Percentiles rank a stretch among this genome's conserved stretches.
phyloP scores from a whole-genome alignment of 2,888 invertebrate species.

The Netelia melanura region DNA sequence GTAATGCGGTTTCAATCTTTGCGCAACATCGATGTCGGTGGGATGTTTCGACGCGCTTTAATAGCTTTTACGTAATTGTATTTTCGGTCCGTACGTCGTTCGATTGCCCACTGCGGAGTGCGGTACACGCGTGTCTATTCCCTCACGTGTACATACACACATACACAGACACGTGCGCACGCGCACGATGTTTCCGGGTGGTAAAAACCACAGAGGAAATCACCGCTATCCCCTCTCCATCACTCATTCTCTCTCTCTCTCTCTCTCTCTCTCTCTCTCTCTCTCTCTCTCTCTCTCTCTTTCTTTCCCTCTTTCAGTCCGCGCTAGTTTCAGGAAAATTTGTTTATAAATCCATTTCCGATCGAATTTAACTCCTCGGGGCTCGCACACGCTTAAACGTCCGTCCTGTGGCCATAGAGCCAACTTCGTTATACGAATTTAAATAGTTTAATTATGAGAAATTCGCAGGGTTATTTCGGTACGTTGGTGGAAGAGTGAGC shows the following conservation, averaged over 20 bases:
- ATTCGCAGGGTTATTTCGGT: slow-evolving; percentile 36
- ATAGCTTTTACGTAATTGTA: slow-evolving; percentile 14
- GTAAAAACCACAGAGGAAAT: slow-evolving; percentile 21
- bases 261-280: too few species aligned
- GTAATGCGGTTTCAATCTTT: background rate
- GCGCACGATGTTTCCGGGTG: background rate
- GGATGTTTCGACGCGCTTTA: slow-evolving; percentile 23
- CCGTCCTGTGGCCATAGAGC: slow-evolving; percentile 58
- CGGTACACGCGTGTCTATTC: background rate
- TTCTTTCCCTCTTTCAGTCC: background rate
- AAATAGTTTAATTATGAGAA: slow-evolving; percentile 70
- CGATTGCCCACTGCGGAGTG: background rate
- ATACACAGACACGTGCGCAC: background rate
- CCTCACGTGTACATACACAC: background rate
- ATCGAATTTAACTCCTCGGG: slow-evolving; percentile 68
- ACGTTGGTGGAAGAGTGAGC: background rate
- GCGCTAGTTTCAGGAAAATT: slow-evolving; percentile 62
- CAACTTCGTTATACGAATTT: slow-evolving; percentile 69
- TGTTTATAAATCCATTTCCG: slow-evolving; percentile 71
- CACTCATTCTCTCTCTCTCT: too few species aligned
- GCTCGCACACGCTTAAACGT: slow-evolving; percentile 61
- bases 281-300: too few species aligned
- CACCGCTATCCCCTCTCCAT: slow-evolving; percentile 6
- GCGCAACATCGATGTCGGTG: slow-evolving; percentile 23
- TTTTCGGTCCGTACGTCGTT: slow-evolving; percentile 10